Evolutionary conservation across 2,888 invertebrate species (phyloP).

Genomic region (Cataglyphis altisquamis): DNA sequence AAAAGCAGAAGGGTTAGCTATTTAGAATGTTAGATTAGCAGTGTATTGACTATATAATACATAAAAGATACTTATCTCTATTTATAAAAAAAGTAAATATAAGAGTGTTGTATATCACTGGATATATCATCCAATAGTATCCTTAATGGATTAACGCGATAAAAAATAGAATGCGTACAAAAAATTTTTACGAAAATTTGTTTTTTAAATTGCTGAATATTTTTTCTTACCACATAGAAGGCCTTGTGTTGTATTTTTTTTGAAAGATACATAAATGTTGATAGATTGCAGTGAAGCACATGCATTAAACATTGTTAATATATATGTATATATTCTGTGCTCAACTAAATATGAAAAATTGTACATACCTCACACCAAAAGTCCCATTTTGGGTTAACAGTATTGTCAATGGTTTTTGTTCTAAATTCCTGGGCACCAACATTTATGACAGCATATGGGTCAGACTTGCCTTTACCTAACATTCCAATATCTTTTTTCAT

Average conservation of each 20-base stretch:
- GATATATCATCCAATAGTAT: constrained; percentile 17
- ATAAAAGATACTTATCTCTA: not conserved
- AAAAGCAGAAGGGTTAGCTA: constrained; percentile 12
- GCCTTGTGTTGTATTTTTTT: constrained; percentile 64
- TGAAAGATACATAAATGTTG: constrained; percentile 48
- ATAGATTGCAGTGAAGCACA: constrained; percentile 76
- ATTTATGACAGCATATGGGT: constrained; percentile 97
- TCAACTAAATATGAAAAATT: constrained; percentile 36
- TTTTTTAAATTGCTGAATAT: constrained; percentile 18
- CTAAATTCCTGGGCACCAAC: constrained; percentile 98
- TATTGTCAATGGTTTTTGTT: constrained; percentile 97
- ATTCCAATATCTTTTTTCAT: constrained; percentile 98
- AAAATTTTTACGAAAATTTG: not conserved
- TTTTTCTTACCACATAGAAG: constrained; percentile 68
- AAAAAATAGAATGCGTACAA: not conserved
- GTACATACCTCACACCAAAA: constrained; percentile 97
- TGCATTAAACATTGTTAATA: constrained; percentile 72
- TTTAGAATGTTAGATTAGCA: not conserved
- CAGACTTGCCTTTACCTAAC: constrained; percentile 98
- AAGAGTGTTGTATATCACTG: not conserved
- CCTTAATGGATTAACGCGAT: not conserved
- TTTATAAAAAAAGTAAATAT: constrained; percentile 25
- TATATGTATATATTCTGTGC: constrained; percentile 53
- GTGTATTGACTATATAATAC: constrained; percentile 3
- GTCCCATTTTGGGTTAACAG: constrained; percentile 98